Evolutionary conservation across 2,888 invertebrate genomes (phyloP), one percentile per base, ranked within the genome.

Genomic region (Yponomeuta plumbellus): DNA sequence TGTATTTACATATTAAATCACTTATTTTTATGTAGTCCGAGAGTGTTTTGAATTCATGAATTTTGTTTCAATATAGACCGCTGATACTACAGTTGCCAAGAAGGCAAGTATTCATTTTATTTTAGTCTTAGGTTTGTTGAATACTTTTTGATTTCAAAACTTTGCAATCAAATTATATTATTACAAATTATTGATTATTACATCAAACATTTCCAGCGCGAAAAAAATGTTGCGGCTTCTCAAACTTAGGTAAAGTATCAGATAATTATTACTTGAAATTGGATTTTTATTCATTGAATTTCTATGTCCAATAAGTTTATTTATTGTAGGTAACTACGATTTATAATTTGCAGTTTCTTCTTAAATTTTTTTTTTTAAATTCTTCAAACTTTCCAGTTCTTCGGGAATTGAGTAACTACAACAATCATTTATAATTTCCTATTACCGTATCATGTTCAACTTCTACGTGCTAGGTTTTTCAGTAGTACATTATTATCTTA

Each of bases 1-100:
- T 63, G 68, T 66, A 44, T 66, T 61, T 69, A 67, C 67, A 61
- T 69, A 67, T 67, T 62, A n/a, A n/a, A n/a, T 39, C 65, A 52
- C 69, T 71, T 69, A 67, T 68, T 68, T 65, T 69, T 68, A 67
- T 52, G 23, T 13, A 66, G 62, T 67, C 67, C 69, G 17, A n/a
- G 65, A 66, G 67, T 52, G 44, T 52, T 52, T 69, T 67, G 56
- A 65, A 68, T 77, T 83, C 75, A 80, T 80, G 77, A 79, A 74
- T 79, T 77, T 78, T 73, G 72, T 87, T 86, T 86, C 73, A 80
- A 84, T 74, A 75, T 83, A 89, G 89, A 79, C 87, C 86, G 87
- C 86, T 89, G 81, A 80, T 76, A 70, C 83, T 88, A 69, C 85
- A 82, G 73, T 78, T 91, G 70, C 83, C 88, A 13, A 84, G 80